Base-by-base conservation (phyloP, 2,888 invertebrate genomes). In the Alentia gelatinosa region DNA sequence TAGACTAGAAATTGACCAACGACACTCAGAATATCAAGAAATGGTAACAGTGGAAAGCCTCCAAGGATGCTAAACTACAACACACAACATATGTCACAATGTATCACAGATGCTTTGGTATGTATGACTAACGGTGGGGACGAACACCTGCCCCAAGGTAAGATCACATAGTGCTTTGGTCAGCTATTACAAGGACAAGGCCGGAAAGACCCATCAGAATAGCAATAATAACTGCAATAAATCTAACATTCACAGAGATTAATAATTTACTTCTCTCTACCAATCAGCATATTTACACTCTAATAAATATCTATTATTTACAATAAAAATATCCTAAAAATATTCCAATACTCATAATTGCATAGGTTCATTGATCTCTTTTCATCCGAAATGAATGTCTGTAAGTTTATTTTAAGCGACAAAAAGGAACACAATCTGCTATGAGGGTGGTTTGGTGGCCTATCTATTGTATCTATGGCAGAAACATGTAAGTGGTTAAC, bases 71-170 rank as follows among this genome's bases (percentile, higher is more conserved):
- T 56, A 39, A 79, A 79, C 79, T 79, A 79, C 79, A 79, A 79
- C 79, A 68, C n/a, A 40, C 47, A 86, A 86, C 86, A 86, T 86
- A 86, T 86, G 86, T 86, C 86, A 86, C 86, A 86, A 79, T 47
- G 12, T 89, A 89, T 89, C 89, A 89, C 89, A 89, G 89, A 89
- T 89, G 89, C 89, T 89, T 89, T 89, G 89, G 89, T 89, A 88
- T 30, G 23, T 9, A 9, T 63, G n/a, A n/a, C 30, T n/a, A 33
- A 47, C 86, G 37, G 35, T 79, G 79, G 39, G 39, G 35, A 35
- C 79, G 26, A n/a, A 79, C 15, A 37, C 79, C 79, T 15, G 79
- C 39, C 79, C 39, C 79, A 0, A n/a, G 79, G 79, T 79, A 79
- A 79, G 79, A 79, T 79, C 79, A 79, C 79, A 79, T 37, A 15